phyloP scores from a whole-genome alignment of 2,113 vertebrate species.

The Equus quagga region DNA sequence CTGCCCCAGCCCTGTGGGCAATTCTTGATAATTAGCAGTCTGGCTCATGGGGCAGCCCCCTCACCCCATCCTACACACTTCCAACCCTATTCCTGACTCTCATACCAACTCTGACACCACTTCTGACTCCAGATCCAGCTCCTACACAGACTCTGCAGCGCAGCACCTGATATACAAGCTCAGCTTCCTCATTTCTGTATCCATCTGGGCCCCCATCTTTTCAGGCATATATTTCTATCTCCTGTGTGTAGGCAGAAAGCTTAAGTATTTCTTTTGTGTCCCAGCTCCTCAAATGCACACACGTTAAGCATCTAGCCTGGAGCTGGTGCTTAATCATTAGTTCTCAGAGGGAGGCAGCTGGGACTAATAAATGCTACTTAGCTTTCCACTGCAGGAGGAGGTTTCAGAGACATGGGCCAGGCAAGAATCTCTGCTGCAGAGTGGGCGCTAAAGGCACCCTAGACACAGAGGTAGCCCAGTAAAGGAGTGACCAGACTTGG shows the following conservation, averaged over 20 bases:
- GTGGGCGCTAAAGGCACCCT: not conserved
- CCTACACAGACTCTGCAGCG: not conserved
- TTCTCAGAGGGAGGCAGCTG: not conserved
- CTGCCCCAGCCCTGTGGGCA: not conserved
- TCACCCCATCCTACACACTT: not conserved
- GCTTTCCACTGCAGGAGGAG: conserved; percentile 1
- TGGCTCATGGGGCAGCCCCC: not conserved
- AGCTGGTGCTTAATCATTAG: not conserved
- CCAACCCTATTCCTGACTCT: not conserved
- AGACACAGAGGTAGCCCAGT: not conserved
- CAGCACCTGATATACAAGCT: conserved; percentile 5
- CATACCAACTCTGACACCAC: not conserved
- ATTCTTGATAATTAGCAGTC: not conserved
- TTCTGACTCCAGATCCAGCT: conserved; percentile 39
- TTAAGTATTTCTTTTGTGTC: not conserved
- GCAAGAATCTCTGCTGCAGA: not conserved
- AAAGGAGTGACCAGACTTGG: conserved; percentile 17
- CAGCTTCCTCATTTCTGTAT: conserved; percentile 8
- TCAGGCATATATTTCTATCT: conserved; percentile 32
- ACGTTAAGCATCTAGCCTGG: not conserved
- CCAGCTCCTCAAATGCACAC: not conserved
- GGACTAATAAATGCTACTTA: not conserved
- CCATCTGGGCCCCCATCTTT: not conserved
- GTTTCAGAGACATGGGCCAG: not conserved
- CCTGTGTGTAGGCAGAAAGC: conserved; percentile 30